These are phyloP conservation scores for Cheilinus undulatus DNA, from an alignment of 2,113 vertebrate species.

Conservation along the genomic window DNA sequence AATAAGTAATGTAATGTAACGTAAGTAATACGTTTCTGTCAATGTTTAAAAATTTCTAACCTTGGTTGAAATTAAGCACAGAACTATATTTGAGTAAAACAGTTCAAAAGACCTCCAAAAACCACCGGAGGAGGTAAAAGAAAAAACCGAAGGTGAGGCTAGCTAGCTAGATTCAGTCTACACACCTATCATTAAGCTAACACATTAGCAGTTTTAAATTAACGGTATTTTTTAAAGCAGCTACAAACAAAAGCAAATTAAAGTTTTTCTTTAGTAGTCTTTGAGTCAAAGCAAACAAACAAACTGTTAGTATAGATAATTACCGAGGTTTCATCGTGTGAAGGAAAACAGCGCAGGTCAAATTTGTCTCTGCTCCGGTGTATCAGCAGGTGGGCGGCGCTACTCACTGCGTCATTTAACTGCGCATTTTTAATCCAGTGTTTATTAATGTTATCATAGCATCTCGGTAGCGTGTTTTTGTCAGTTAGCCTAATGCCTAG, in stretches of 20 bases:
- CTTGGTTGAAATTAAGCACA: no score
- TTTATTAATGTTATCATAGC: no score
- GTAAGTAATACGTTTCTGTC: no score
- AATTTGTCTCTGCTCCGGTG: background rate
- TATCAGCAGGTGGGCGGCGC: background rate
- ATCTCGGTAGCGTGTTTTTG: no score
- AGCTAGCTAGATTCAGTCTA: background rate
- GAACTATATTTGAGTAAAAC: background rate
- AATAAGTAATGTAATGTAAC: no score
- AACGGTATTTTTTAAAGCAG: no score
- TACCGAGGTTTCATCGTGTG: background rate
- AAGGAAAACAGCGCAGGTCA: background rate
- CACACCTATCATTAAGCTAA: background rate
- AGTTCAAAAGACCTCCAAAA: background rate
- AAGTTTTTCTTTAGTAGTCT: background rate
- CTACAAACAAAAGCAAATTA: no score
- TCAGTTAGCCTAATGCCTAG: no score
- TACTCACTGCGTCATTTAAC: background rate
- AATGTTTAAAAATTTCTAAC: no score
- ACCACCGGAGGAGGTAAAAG: no score
- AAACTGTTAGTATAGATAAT: background rate
- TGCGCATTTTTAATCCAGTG: background rate
- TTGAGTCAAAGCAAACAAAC: background rate
- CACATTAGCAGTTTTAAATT: no score
- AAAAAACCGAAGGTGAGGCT: no score